Conservation (phyloP, 2,797 vertebrate genomes). For the Orientallactaga sibirica region DNA sequence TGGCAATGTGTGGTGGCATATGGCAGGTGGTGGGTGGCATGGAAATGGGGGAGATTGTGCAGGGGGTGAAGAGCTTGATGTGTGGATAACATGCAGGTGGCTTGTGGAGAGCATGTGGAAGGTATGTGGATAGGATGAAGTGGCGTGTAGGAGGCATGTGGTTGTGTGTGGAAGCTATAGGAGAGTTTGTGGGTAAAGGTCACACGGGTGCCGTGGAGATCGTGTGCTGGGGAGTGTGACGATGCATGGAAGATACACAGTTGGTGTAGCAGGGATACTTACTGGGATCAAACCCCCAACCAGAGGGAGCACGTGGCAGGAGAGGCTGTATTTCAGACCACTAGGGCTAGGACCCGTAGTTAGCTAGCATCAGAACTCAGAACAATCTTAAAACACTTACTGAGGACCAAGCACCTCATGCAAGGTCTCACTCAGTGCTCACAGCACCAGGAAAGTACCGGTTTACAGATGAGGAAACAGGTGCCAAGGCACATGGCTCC, state of each 20-base stretch:
- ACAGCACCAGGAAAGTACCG: background rate
- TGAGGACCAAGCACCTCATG: background rate
- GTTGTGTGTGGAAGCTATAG: background rate
- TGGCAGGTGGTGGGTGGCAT: background rate
- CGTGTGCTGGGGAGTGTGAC: too few relatives aligned
- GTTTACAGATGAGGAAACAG: background rate
- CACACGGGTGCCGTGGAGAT: background rate
- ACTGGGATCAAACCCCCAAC: too few relatives aligned
- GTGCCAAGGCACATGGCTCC: background rate
- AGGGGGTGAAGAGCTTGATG: background rate
- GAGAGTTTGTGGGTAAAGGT: background rate
- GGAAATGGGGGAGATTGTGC: background rate
- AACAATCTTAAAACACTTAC: background rate
- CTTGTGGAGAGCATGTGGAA: background rate
- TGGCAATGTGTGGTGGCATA: background rate
- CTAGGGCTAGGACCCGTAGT: background rate
- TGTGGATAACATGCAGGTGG: too few relatives aligned
- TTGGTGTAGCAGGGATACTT: too few relatives aligned
- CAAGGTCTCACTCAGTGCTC: background rate
- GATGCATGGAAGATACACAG: background rate
- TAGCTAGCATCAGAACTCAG: background rate
- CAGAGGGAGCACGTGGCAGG: too few relatives aligned
- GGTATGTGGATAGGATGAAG: background rate
- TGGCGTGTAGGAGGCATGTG: fast-evolving
- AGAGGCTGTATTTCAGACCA: background rate